Evolutionary conservation across 2,888 invertebrate genomes (phyloP), one percentile per base, ranked within the genome.

Genomic region (Ormyrus rosae): DNA sequence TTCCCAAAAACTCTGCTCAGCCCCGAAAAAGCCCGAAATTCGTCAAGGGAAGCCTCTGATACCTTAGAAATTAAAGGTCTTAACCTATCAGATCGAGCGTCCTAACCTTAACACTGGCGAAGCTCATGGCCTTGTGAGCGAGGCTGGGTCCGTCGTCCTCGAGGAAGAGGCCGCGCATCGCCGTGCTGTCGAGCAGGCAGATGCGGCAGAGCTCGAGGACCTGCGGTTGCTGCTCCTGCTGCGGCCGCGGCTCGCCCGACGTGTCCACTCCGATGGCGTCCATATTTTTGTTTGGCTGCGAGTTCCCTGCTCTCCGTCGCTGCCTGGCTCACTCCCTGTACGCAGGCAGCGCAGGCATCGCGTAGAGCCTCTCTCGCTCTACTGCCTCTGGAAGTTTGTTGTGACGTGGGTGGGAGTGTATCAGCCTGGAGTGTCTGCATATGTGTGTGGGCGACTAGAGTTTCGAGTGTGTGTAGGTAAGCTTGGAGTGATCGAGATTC

Each of bases 71-170:
- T 19, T 19, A 19, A 19, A 19, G 19, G 2, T 19, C 19, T 19
- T 9, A 4, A 60, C 48, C n/a, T 45, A 46, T 9, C 34, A 55
- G 19, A 9, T 72, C 45, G 50, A 0, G 13, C 69, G 72, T 56
- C 86, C 90, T 88, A 89, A 90, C 90, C 90, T 90, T 90, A 84
- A 90, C 89, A 72, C 86, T 90, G 63, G 89, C 86, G 63, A 90
- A 88, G 78, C 87, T 89, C 90, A 90, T 90, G 11, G 88, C 89
- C 80, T 90, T 90, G 6, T 86, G 82, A 5, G 90, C 88, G 11
- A 90, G 83, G 0, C 88, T 86, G 6, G 85, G 82, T 73, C 86
- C 86, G 48, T 86, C 87, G 76, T 83, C 86, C 48, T 87, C 87
- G 51, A 84, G 82, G 80, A 89, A 90, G 3, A 90, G 85, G 65